Percentiles rank a stretch among this genome's conserved stretches.
Conservation (phyloP, 2,113 vertebrate genomes). For the Chloebia gouldiae region DNA sequence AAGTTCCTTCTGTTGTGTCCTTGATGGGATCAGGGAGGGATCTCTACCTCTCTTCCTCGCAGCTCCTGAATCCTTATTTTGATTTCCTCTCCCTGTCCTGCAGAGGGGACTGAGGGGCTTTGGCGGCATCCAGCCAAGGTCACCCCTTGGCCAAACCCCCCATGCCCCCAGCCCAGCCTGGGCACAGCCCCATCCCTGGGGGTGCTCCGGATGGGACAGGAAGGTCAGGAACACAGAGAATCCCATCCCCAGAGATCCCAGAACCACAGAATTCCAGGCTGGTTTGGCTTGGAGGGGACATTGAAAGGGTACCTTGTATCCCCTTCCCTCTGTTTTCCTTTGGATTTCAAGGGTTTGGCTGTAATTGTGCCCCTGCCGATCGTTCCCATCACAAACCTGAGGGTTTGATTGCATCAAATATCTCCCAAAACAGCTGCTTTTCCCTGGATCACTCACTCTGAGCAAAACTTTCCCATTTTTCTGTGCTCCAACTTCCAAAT, state of each 20-base stretch:
- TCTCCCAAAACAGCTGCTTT: neutral
- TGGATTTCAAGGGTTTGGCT: neutral
- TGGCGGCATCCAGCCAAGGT: neutral
- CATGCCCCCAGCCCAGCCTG: neutral
- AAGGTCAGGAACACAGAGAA: neutral
- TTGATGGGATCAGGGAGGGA: accelerated
- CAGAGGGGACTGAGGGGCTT: neutral
- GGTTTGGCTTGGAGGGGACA: neutral
- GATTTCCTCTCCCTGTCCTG: neutral
- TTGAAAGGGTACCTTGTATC: neutral
- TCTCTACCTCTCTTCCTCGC: neutral
- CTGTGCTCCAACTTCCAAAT: neutral
- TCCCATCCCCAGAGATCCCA: neutral
- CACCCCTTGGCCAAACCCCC: no score
- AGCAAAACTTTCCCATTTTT: neutral
- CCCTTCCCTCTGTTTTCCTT: neutral
- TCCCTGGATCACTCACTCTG: neutral
- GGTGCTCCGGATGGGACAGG: accelerated
- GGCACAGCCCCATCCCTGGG: neutral
- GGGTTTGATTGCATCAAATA: neutral
- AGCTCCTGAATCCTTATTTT: neutral
- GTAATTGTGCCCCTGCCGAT: neutral
- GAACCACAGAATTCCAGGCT: neutral
- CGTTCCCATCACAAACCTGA: neutral
- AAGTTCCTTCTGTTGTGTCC: accelerated